Percentiles rank a stretch among this genome's conserved stretches.
Evolutionary conservation across 92 coral and sea anemone genomes (phyloP).

Genomic region (Parazoanthus atlanticus): DNA sequence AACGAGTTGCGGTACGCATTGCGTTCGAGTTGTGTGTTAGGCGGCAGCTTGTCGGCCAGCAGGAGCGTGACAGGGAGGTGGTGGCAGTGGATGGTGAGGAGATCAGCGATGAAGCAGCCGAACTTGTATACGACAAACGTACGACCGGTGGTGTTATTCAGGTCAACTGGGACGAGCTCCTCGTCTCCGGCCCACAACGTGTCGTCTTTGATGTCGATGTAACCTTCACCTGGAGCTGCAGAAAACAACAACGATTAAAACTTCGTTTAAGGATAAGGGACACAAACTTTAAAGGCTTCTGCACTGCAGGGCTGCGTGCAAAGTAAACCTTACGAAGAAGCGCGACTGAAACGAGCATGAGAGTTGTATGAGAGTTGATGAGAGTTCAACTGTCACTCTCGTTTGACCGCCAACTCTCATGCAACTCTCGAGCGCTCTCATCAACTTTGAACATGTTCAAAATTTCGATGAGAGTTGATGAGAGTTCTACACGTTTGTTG

Average conservation of each 20-base stretch:
- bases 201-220: slow-evolving; percentile 99
- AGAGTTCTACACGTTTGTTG: too few species aligned
- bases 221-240: slow-evolving; percentile 82
- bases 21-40: slow-evolving; percentile 84
- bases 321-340: too few species aligned
- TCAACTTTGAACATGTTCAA: too few species aligned
- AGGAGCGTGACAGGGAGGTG: slow-evolving; percentile 94
- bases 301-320: too few species aligned
- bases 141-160: slow-evolving; percentile 87
- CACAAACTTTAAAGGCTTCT: too few species aligned
- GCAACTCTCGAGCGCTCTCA: too few species aligned
- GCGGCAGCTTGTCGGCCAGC: slow-evolving; percentile 95
- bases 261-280: too few species aligned
- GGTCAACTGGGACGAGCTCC: slow-evolving; percentile 92
- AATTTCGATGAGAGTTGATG: too few species aligned
- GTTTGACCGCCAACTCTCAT: too few species aligned
- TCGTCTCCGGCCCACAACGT: slow-evolving; percentile 94
- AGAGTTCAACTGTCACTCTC: too few species aligned
- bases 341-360: too few species aligned
- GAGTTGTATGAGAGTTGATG: too few species aligned
- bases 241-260: not conserved
- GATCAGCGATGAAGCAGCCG: slow-evolving; percentile 93
- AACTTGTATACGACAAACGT: slow-evolving; percentile 96
- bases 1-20: slow-evolving; percentile 98
- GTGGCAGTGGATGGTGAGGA: slow-evolving; percentile 92